phyloP scores from a whole-genome alignment of 2,113 vertebrate species.

The Plectropomus leopardus region DNA sequence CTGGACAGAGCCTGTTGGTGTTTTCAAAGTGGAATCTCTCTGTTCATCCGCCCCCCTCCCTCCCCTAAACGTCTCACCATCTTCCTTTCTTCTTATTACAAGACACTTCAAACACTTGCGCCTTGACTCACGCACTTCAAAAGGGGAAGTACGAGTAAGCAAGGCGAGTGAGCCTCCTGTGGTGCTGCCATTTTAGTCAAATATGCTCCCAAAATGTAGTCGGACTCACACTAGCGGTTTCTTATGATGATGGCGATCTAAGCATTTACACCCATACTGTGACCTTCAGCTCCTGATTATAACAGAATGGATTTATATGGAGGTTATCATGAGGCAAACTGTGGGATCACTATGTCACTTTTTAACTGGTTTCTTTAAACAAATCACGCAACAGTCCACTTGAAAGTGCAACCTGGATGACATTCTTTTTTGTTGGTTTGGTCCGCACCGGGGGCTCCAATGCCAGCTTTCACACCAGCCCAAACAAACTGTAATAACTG shows the following conservation, averaged over 20 bases:
- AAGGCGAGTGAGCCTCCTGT: conserved; percentile 24
- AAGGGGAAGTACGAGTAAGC: conserved; percentile 44
- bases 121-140: conserved; percentile 46
- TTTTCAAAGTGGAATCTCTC: conserved; percentile 52
- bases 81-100: conserved; percentile 21
- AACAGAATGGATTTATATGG: neutral
- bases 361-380: neutral
- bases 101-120: conserved; percentile 51
- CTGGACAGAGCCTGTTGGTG: conserved; percentile 44
- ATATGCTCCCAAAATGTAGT: conserved; percentile 20
- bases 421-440: neutral
- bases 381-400: neutral
- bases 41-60: neutral
- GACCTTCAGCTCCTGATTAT: neutral
- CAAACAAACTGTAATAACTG: no score
- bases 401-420: neutral
- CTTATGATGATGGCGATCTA: conserved; percentile 7
- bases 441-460: neutral
- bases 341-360: neutral
- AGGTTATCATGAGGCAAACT: neutral
- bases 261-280: conserved; percentile 4
- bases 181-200: conserved; percentile 22
- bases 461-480: no score
- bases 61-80: neutral
- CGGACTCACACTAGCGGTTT: conserved; percentile 1